phyloP scores from a whole-genome alignment of 2,113 vertebrate genomes.

The Thryonomys swinderianus region DNA sequence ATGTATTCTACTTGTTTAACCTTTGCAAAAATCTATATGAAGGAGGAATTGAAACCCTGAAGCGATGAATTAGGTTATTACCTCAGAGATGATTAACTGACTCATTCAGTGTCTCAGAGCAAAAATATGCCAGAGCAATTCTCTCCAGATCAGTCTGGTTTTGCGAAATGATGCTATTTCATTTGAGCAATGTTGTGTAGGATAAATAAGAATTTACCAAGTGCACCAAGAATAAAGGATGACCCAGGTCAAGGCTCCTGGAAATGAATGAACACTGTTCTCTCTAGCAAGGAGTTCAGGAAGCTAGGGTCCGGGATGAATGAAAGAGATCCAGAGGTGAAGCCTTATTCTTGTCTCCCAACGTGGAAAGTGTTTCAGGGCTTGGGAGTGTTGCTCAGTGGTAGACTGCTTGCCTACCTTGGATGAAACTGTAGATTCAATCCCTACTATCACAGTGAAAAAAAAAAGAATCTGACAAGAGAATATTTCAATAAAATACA shows the following conservation, averaged over 20 bases:
- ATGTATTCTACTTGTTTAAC: neutral
- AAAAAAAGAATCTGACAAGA: neutral
- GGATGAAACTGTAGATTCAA: neutral
- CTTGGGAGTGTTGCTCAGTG: neutral
- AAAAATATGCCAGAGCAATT: neutral
- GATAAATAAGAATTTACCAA: conserved; percentile 7
- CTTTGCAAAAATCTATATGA: neutral
- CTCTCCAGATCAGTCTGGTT: neutral
- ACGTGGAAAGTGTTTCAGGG: conserved; percentile 10
- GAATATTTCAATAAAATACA: neutral
- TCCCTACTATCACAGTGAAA: neutral
- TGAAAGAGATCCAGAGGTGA: neutral
- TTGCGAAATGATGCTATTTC: conserved; percentile 11
- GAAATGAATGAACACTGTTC: neutral
- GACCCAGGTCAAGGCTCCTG: neutral
- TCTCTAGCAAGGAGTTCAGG: neutral
- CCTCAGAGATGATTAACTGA: neutral
- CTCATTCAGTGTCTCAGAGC: neutral
- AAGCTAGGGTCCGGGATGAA: neutral
- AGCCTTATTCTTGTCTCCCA: neutral
- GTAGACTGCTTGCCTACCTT: neutral
- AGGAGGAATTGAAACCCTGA: conserved; percentile 19
- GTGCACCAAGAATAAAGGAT: neutral
- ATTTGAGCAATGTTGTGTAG: conserved; percentile 16
- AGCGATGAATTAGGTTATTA: neutral